Conservation (phyloP, 2,888 invertebrate species). For the Tenthredo mesomela region DNA sequence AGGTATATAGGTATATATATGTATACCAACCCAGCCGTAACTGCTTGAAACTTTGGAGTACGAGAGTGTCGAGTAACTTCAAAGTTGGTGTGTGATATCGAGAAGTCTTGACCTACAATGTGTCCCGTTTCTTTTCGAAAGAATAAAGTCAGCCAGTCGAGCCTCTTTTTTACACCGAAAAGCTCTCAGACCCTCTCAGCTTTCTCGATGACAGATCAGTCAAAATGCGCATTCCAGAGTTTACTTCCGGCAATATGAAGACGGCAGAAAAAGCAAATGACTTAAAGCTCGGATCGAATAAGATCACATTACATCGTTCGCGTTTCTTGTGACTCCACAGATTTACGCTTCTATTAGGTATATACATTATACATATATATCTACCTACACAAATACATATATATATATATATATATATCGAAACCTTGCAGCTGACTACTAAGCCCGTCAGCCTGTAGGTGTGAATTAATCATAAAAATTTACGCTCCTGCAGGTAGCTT, state of each 20-base stretch:
- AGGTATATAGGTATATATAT: too few species aligned
- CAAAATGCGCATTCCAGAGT: slow-evolving; percentile 7
- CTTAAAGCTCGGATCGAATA: slow-evolving; percentile 12
- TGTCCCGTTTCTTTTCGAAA: slow-evolving; percentile 13
- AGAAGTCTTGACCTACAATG: slow-evolving; percentile 34
- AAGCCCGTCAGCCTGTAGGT: slow-evolving; percentile 5
- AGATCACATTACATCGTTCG: not conserved
- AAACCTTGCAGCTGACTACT: slow-evolving; percentile 15
- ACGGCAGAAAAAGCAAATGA: slow-evolving; percentile 9
- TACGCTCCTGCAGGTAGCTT: not conserved
- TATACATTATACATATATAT: not conserved
- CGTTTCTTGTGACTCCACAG: not conserved
- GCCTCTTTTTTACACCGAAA: slow-evolving; percentile 27
- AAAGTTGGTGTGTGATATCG: slow-evolving; percentile 35
- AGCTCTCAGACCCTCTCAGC: slow-evolving; percentile 16
- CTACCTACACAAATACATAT: not conserved
- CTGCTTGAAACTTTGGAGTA: slow-evolving; percentile 18
- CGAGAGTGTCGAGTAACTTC: slow-evolving; percentile 1
- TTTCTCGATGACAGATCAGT: slow-evolving; percentile 17
- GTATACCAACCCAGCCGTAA: not conserved
- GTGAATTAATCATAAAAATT: slow-evolving; percentile 45
- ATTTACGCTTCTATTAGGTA: not conserved
- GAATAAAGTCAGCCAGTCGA: not conserved
- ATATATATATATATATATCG: not conserved
- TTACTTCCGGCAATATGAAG: not conserved